phyloP scores from a whole-genome alignment of 2,888 invertebrate genomes.

The Nemotelus pantherinus region DNA sequence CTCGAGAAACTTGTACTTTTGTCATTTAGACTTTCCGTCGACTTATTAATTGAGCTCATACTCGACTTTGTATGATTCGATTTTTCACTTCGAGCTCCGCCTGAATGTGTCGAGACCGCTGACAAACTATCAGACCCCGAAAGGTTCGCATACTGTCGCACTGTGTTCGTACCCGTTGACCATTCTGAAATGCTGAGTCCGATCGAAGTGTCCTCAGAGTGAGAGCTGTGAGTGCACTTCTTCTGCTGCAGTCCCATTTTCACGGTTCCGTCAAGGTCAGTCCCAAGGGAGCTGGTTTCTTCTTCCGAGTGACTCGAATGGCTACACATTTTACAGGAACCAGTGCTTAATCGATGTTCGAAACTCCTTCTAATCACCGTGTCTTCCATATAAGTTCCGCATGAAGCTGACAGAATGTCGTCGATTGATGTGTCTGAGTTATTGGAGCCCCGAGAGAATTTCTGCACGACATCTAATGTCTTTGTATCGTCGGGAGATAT shows the following conservation, averaged over 20 bases:
- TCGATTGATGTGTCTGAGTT: slow-evolving; percentile 74
- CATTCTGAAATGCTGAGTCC: slow-evolving; percentile 87
- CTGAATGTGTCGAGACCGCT: slow-evolving; percentile 69
- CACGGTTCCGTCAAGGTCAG: slow-evolving; percentile 83
- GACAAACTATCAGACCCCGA: slow-evolving; percentile 74
- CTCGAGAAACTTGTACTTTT: slow-evolving; percentile 62
- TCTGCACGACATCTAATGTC: slow-evolving; percentile 59
- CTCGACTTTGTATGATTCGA: slow-evolving; percentile 69
- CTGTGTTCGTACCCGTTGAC: slow-evolving; percentile 88
- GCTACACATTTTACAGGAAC: slow-evolving; percentile 71
- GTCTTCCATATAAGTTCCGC: slow-evolving; percentile 69
- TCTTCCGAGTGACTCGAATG: slow-evolving; percentile 80
- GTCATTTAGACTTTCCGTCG: slow-evolving; percentile 66
- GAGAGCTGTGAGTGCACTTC: slow-evolving; percentile 84
- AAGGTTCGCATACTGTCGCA: slow-evolving; percentile 80
- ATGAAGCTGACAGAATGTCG: slow-evolving; percentile 68
- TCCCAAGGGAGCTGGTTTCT: slow-evolving; percentile 80
- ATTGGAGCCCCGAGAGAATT: slow-evolving; percentile 67
- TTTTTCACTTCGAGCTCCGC: slow-evolving; percentile 70
- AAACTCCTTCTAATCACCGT: slow-evolving; percentile 67
- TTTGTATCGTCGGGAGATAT: slow-evolving; percentile 70
- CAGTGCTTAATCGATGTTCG: slow-evolving; percentile 66
- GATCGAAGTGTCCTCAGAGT: slow-evolving; percentile 87
- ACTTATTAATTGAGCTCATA: slow-evolving; percentile 71
- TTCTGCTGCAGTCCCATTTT: slow-evolving; percentile 81